phyloP scores from a whole-genome alignment of 1,140 invertebrate genomes.

The Apis dorsata region DNA sequence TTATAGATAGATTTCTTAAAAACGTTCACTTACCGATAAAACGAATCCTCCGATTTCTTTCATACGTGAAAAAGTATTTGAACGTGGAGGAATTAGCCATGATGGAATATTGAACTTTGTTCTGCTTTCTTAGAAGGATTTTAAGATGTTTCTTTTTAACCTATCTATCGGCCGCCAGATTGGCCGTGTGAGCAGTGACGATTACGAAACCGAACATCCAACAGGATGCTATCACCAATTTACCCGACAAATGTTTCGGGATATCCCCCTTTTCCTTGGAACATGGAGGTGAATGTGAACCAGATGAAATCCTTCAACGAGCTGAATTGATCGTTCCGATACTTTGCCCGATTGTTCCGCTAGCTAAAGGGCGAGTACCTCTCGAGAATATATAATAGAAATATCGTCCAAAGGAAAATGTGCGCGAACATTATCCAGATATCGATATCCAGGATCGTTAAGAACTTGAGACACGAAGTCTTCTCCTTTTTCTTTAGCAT shows the following conservation, averaged over 20 bases:
- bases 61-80: constrained; percentile 85
- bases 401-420: constrained; percentile 94
- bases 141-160: constrained; percentile 92
- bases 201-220: constrained; percentile 98
- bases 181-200: constrained; percentile 96
- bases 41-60: background rate
- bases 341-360: constrained; percentile 94
- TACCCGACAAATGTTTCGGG: constrained; percentile 93
- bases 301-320: constrained; percentile 96
- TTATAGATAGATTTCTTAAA: background rate
- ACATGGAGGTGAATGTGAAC: constrained; percentile 98
- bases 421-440: constrained; percentile 96
- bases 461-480: constrained; percentile 95
- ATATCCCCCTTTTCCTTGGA: constrained; percentile 95
- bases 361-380: constrained; percentile 96
- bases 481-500: constrained; percentile 88
- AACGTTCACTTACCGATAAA: background rate
- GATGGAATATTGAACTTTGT: constrained; percentile 94
- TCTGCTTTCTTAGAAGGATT: constrained; percentile 93
- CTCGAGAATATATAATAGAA: constrained; percentile 96
- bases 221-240: constrained; percentile 95
- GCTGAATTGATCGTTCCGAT: constrained; percentile 93
- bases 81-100: constrained; percentile 90
- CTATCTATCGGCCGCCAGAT: constrained; percentile 92
- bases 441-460: constrained; percentile 94